A percentile compares a stretch with the other conserved stretches of the same genome.
phyloP scores from a whole-genome alignment of 1,140 invertebrate genomes.

The Phocides pigmalion region DNA sequence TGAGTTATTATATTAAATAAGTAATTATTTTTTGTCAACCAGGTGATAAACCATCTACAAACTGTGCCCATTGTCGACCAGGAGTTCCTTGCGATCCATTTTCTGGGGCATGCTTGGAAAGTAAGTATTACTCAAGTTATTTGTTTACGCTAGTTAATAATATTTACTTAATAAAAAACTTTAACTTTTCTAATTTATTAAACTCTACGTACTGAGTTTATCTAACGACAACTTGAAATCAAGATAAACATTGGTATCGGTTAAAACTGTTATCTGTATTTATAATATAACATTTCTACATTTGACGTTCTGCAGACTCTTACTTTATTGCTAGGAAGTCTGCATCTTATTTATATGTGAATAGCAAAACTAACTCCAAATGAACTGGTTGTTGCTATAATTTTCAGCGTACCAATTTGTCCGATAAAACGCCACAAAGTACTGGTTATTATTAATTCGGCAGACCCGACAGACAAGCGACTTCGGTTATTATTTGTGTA shows the following conservation, averaged over 20 bases:
- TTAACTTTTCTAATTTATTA: slow-evolving; percentile 48
- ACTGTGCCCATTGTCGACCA: slow-evolving; percentile 90
- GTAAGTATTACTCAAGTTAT: slow-evolving; percentile 83
- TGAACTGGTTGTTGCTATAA: slow-evolving; percentile 80
- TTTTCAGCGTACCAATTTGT: slow-evolving; percentile 75
- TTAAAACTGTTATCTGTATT: slow-evolving; percentile 44
- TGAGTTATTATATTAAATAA: neutral
- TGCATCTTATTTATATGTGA: slow-evolving; percentile 65
- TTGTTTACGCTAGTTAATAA: slow-evolving; percentile 12
- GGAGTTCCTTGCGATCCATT: slow-evolving; percentile 89
- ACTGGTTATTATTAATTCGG: slow-evolving; percentile 72
- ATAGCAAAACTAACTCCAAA: slow-evolving; percentile 82
- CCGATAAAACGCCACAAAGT: slow-evolving; percentile 82
- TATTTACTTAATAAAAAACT: slow-evolving; percentile 37
- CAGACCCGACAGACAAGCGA: slow-evolving; percentile 69
- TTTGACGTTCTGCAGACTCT: slow-evolving; percentile 56
- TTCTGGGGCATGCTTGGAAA: slow-evolving; percentile 91
- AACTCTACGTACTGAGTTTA: slow-evolving; percentile 17
- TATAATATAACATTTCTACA: slow-evolving; percentile 45
- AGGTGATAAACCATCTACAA: slow-evolving; percentile 58
- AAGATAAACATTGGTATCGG: slow-evolving; percentile 36
- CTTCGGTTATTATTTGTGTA: slow-evolving; percentile 50
- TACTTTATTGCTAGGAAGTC: slow-evolving; percentile 70
- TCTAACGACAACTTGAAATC: slow-evolving; percentile 14
- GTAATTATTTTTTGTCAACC: slow-evolving; percentile 19